phyloP scores from a whole-genome alignment of 2,113 vertebrate species.

The Chunga burmeisteri region DNA sequence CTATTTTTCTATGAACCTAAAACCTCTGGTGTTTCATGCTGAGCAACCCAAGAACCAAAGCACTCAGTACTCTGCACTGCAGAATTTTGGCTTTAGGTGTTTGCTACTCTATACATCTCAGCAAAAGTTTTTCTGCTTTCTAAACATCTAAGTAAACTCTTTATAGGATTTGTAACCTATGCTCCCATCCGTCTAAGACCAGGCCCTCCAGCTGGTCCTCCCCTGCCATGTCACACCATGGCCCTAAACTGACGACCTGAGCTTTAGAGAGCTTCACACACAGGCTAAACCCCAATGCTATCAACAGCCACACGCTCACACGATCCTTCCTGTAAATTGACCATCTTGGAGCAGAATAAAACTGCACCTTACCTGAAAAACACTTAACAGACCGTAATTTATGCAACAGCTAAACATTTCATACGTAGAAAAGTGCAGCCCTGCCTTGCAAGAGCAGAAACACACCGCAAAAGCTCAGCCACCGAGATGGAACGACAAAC shows the following conservation, averaged over 20 bases:
- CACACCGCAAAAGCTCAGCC: fast-evolving
- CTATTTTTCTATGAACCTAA: background rate
- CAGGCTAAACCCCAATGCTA: background rate
- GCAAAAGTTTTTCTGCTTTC: background rate
- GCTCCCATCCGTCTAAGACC: background rate
- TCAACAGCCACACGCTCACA: background rate
- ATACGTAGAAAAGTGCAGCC: fast-evolving
- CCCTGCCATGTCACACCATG: background rate
- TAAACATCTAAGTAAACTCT: background rate
- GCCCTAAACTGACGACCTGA: background rate
- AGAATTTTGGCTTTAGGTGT: background rate
- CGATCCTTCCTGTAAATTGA: background rate
- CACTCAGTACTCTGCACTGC: background rate
- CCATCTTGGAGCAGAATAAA: background rate
- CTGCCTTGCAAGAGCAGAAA: background rate
- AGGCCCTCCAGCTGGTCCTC: background rate
- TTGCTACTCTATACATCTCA: background rate
- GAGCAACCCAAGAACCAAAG: background rate
- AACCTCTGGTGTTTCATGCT: background rate
- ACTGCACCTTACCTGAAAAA: background rate
- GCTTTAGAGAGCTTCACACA: background rate
- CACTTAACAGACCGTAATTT: fast-evolving
- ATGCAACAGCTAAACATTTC: background rate
- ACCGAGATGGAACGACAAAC: fast-evolving
- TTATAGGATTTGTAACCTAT: background rate